A percentile compares a stretch with the other conserved stretches of the same genome.
Evolutionary conservation across 2,113 vertebrate genomes (phyloP).

Genomic region (Panthera leo): DNA sequence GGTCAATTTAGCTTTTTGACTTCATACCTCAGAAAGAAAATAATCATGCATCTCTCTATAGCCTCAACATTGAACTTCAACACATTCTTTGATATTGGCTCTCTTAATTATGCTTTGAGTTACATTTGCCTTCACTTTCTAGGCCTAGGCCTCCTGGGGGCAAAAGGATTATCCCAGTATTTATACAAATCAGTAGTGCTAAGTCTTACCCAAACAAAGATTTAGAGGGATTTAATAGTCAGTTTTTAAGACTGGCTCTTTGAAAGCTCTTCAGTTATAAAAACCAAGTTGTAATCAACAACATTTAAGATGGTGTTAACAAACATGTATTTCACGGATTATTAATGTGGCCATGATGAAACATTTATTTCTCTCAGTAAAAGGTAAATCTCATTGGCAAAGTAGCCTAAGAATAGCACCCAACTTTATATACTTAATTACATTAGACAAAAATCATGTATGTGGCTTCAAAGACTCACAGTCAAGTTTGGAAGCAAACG

Average conservation of each 20-base stretch:
- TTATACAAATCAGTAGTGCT: slow-evolving; percentile 78
- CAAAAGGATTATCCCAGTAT: slow-evolving; percentile 72
- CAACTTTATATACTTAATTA: background rate
- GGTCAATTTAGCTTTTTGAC: background rate
- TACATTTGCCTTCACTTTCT: slow-evolving; percentile 68
- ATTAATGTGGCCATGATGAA: background rate
- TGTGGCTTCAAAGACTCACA: background rate
- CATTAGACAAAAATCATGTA: background rate
- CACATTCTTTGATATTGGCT: background rate
- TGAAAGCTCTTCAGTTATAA: slow-evolving; percentile 25
- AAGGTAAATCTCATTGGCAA: background rate
- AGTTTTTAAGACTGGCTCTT: slow-evolving; percentile 64
- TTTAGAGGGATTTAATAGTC: slow-evolving; percentile 45
- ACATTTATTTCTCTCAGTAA: slow-evolving; percentile 24
- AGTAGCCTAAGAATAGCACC: background rate
- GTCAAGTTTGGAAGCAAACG: background rate
- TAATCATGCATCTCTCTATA: background rate
- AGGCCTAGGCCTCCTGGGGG: slow-evolving; percentile 65
- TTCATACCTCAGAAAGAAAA: background rate
- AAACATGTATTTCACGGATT: slow-evolving; percentile 13
- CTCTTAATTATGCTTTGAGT: slow-evolving; percentile 57
- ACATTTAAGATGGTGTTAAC: slow-evolving; percentile 37
- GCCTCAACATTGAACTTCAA: background rate
- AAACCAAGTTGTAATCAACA: slow-evolving; percentile 42
- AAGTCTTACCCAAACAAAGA: slow-evolving; percentile 76